Conservation (phyloP, 2,888 invertebrate genomes). For the Habroteleia sp. region DNA sequence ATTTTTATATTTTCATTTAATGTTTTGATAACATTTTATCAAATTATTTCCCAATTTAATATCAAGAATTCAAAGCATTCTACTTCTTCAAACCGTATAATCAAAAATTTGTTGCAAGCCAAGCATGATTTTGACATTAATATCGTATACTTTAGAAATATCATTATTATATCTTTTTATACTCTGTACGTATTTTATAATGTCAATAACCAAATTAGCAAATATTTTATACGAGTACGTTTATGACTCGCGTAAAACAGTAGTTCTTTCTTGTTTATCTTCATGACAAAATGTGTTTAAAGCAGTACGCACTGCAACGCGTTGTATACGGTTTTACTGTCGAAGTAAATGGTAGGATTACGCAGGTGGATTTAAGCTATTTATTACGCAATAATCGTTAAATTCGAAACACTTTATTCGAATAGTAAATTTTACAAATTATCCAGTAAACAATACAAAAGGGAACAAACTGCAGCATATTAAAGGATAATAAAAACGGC, state of each 20-base stretch:
- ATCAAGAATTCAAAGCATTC: too few relatives aligned
- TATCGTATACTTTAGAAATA: too few relatives aligned
- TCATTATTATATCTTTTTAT: too few relatives aligned
- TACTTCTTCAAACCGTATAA: too few relatives aligned
- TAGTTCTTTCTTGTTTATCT: conserved; percentile 73
- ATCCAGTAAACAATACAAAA: conserved; percentile 5
- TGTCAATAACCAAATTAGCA: too few relatives aligned
- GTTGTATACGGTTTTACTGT: conserved; percentile 30
- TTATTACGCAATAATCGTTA: conserved; percentile 72
- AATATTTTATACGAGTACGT: conserved; percentile 70
- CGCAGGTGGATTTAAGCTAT: conserved; percentile 71
- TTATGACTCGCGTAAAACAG: conserved; percentile 77
- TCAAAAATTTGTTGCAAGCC: too few relatives aligned
- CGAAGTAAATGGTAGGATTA: conserved; percentile 56
- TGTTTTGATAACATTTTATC: too few relatives aligned
- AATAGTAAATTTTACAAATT: conserved; percentile 29
- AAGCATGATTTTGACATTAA: too few relatives aligned
- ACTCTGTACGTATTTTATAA: too few relatives aligned
- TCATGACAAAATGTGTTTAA: conserved; percentile 68
- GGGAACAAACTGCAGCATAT: not conserved
- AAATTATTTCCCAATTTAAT: too few relatives aligned
- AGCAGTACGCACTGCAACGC: conserved; percentile 19
- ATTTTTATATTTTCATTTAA: too few relatives aligned
- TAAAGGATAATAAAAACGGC: not conserved
- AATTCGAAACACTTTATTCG: conserved; percentile 32